Evolutionary conservation across 1,140 invertebrate species (phyloP), one percentile per base, ranked within the genome.

Genomic region (Drosophila elegans): DNA sequence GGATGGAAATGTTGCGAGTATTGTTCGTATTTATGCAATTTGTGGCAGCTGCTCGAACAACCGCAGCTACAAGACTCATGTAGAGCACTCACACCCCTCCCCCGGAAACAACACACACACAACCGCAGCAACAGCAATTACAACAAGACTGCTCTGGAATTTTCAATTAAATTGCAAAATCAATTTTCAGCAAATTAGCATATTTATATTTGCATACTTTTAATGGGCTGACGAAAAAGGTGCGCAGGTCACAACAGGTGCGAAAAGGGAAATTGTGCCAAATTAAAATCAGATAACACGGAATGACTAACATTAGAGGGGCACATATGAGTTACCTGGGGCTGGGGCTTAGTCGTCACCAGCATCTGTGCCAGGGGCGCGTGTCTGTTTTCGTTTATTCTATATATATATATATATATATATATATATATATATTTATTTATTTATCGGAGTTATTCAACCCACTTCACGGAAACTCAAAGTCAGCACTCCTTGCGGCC

Each of bases 91-190:
- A 41, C 46, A 54, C 46, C 38, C 21, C 49, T 36, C 41, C 11
- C 42, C 41, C 25, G 45, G 6, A 25, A 45, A 25, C 52, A 29
- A 54, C 41, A 6, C 55, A 62, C 54, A 38, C 68, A 42, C 72
- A 74, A 53, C 48, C 53, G 51, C 63, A 75, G 49, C 46, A 64
- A 56, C 75, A 79, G 83, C 59, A 42, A 36, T 16, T 6, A 34
- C 63, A 81, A 69, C 44, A 48, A 42, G 29, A 64, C 2, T 29
- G 51, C 53, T 45, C 44, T 69, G 66, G 80, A 63, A 83, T 84
- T 89, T 89, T 84, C 84, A 89, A 89, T 89, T 89, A 89, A 89
- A 89, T 80, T 74, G 80, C 84, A 78, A 89, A 89, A 89, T 89
- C 84, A 89, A 89, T 89, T 89, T 89, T 74, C 79, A 59, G 61